Percentiles rank a stretch among this genome's conserved stretches.
These are phyloP conservation scores for Teinopalpus imperialis DNA, from an alignment of 2,888 invertebrate species.

Conservation along the genomic window DNA sequence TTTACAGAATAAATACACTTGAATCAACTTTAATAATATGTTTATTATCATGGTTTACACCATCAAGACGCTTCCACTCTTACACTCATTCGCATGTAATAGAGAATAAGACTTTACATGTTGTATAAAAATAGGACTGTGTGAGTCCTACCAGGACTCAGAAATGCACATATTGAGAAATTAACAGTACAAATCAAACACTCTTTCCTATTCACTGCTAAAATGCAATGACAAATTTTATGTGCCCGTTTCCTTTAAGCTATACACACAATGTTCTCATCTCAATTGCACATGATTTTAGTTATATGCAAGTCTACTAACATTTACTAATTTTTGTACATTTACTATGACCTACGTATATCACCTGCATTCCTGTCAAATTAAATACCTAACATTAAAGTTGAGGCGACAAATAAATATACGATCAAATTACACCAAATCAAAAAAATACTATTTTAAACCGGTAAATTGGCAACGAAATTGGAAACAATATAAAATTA, in stretches of 20 bases:
- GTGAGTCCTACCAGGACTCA: slow-evolving; percentile 65
- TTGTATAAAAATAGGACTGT: slow-evolving; percentile 82
- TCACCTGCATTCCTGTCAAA: slow-evolving; percentile 66
- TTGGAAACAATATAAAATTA: slow-evolving; percentile 66
- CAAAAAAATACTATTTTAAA: slow-evolving; percentile 51
- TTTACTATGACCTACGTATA: slow-evolving; percentile 66
- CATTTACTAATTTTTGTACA: slow-evolving; percentile 75
- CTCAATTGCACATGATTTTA: slow-evolving; percentile 77
- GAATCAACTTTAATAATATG: slow-evolving; percentile 67
- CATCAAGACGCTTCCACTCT: slow-evolving; percentile 69
- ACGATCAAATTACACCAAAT: slow-evolving; percentile 55
- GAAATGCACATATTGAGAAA: slow-evolving; percentile 78
- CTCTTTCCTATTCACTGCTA: slow-evolving; percentile 67
- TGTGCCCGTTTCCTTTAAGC: slow-evolving; percentile 55
- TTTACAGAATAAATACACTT: slow-evolving; percentile 34
- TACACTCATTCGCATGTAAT: slow-evolving; percentile 72
- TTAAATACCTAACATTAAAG: slow-evolving; percentile 52
- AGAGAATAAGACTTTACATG: slow-evolving; percentile 77
- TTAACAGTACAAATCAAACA: slow-evolving; percentile 67
- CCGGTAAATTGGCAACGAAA: slow-evolving; percentile 60
- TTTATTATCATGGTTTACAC: slow-evolving; percentile 75
- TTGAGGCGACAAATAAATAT: slow-evolving; percentile 65
- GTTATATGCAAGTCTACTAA: slow-evolving; percentile 71
- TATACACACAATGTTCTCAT: slow-evolving; percentile 64
- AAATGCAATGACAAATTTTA: slow-evolving; percentile 74